Evolutionary conservation across 23 tunicate genomes (phyloP).

Genomic region (Clavelina lepadiformis): DNA sequence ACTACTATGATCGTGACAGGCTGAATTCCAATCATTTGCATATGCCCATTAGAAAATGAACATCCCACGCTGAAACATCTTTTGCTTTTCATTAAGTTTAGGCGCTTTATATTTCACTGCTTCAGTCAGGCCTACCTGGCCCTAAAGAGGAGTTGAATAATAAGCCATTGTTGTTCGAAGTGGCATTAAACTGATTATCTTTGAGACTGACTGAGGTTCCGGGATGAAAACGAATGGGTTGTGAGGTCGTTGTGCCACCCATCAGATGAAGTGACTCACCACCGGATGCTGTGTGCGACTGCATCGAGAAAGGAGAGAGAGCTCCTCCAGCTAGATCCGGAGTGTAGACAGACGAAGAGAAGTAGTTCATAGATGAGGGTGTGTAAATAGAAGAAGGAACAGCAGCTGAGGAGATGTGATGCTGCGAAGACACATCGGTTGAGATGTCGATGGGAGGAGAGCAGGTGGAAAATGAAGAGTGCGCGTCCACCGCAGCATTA

Average conservation of each 20-base stretch:
- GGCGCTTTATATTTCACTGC: too few relatives aligned
- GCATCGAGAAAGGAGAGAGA: slow-evolving; percentile 6
- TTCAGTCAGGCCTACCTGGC: slow-evolving; percentile 28
- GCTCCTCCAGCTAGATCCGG: slow-evolving; percentile 11
- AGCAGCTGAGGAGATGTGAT: too few relatives aligned
- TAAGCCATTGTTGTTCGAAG: slow-evolving; percentile 6
- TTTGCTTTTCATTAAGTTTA: too few relatives aligned
- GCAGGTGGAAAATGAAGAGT: too few relatives aligned
- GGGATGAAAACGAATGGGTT: slow-evolving; percentile 44
- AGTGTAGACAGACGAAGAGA: slow-evolving; percentile 30
- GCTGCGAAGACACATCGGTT: too few relatives aligned
- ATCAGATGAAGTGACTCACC: background rate
- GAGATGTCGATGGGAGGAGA: too few relatives aligned
- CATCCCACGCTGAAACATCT: too few relatives aligned
- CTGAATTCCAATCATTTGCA: too few relatives aligned
- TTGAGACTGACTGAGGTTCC: slow-evolving; percentile 56
- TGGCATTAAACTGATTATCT: slow-evolving; percentile 34
- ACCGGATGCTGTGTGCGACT: background rate
- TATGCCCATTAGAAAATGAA: too few relatives aligned
- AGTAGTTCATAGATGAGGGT: slow-evolving; percentile 15
- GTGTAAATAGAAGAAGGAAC: slow-evolving; percentile 1
- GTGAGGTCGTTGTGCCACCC: background rate
- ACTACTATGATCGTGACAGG: too few relatives aligned
- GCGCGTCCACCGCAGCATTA: too few relatives aligned
- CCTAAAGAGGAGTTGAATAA: slow-evolving; percentile 20